phyloP scores from a whole-genome alignment of 2,797 vertebrate genomes.

The Sebastes itinus region DNA sequence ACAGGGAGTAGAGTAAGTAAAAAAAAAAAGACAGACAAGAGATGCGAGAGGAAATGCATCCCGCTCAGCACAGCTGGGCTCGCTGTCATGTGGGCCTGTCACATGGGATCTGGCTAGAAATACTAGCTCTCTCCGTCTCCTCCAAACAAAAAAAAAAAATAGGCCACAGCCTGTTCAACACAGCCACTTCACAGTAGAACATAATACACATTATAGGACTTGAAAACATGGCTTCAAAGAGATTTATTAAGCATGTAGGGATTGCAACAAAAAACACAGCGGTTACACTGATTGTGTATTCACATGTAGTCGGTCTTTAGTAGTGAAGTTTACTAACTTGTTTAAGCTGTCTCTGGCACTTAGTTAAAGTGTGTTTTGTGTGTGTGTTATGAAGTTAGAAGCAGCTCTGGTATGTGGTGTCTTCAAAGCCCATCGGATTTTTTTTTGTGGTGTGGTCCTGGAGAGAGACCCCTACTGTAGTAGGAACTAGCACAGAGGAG shows the following conservation, averaged over 20 bases:
- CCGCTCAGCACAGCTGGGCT: conserved; percentile 46
- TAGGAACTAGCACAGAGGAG: no score
- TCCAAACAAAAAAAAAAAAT: conserved; percentile 50
- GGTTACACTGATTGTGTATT: not conserved
- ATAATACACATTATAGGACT: conserved; percentile 13
- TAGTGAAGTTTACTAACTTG: not conserved
- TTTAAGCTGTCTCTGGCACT: not conserved
- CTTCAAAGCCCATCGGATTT: no score
- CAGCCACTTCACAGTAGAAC: conserved; percentile 38
- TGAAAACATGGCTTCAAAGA: conserved; percentile 14
- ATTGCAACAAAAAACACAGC: conserved; percentile 7
- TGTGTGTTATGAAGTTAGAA: no score
- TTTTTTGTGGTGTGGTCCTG: no score
- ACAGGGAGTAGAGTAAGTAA: not conserved
- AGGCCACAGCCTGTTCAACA: conserved; percentile 53
- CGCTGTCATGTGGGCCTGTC: conserved; percentile 55
- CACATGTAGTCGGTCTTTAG: not conserved
- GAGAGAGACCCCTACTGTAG: no score
- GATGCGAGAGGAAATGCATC: conserved; percentile 37
- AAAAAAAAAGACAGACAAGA: conserved; percentile 10
- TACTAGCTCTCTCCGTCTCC: conserved; percentile 47
- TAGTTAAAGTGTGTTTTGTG: no score
- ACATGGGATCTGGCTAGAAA: conserved; percentile 55
- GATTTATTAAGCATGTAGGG: conserved; percentile 8
- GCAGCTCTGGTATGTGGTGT: no score